Evolutionary conservation across 2,888 invertebrate genomes (phyloP).

Genomic region (Itoplectis maculator): DNA sequence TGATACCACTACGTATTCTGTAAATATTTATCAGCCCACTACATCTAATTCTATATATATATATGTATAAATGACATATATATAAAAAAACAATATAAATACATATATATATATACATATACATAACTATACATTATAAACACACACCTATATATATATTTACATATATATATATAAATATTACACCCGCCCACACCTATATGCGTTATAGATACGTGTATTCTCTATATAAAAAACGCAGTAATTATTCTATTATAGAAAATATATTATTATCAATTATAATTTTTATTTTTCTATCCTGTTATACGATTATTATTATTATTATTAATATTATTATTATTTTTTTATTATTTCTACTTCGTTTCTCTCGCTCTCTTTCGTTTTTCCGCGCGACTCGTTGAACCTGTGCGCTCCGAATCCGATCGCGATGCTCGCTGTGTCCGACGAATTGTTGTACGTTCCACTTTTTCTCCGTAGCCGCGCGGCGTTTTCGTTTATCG

Average conservation of each 20-base stretch:
- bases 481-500: slow-evolving; percentile 44
- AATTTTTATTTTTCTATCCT: slow-evolving; percentile 73
- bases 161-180: slow-evolving; percentile 25
- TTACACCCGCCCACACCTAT: slow-evolving; percentile 35
- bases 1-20: slow-evolving; percentile 83
- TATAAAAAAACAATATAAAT: slow-evolving; percentile 42
- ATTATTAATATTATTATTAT: slow-evolving; percentile 65
- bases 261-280: slow-evolving; percentile 83
- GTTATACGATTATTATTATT: slow-evolving; percentile 62
- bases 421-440: neutral
- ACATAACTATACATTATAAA: slow-evolving; percentile 32
- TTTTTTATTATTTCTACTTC: slow-evolving; percentile 68
- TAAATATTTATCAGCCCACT: slow-evolving; percentile 81
- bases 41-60: slow-evolving; percentile 74
- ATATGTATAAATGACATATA: slow-evolving; percentile 66
- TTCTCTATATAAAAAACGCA: slow-evolving; percentile 71
- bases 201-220: slow-evolving; percentile 48
- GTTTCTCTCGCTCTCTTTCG: slow-evolving; percentile 59
- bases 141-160: slow-evolving; percentile 39
- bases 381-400: slow-evolving; percentile 38
- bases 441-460: slow-evolving; percentile 45
- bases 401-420: neutral
- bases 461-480: slow-evolving; percentile 35
- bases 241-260: slow-evolving; percentile 82
- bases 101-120: slow-evolving; percentile 37